These are phyloP conservation scores for Orchesellides sinensis DNA, from an alignment of 2,888 invertebrate genomes.

Conservation along the genomic window DNA sequence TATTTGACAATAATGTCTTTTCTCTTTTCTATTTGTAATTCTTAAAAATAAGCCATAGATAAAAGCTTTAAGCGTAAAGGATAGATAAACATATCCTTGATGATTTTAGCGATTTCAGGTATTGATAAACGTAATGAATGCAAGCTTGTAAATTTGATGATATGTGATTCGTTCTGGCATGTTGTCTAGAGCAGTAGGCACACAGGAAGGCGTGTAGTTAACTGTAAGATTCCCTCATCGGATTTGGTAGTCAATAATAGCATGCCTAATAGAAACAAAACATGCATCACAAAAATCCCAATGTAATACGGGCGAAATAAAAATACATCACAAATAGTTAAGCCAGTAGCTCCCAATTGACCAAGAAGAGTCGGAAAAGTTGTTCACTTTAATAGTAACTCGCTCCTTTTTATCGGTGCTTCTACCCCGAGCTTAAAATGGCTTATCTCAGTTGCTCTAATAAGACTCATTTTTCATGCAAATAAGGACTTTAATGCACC, in stretches of 20 bases:
- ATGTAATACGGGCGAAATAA: neutral
- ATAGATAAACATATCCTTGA: neutral
- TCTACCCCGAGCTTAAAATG: conserved; percentile 22
- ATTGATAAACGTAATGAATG: neutral
- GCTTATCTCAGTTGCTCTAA: conserved; percentile 46
- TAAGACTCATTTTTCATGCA: conserved; percentile 57
- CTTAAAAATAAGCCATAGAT: neutral
- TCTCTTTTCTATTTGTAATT: too few relatives aligned
- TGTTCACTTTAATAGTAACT: conserved; percentile 11
- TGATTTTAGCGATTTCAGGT: neutral
- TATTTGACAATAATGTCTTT: conserved; percentile 7
- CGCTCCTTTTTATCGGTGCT: conserved; percentile 23
- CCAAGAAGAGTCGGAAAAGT: neutral
- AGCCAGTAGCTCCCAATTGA: neutral
- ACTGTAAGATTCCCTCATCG: conserved; percentile 8
- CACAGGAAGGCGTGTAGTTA: neutral
- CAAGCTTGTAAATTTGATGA: neutral
- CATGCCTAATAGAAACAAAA: conserved; percentile 7
- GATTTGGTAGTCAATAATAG: conserved; percentile 27
- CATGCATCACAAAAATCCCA: neutral
- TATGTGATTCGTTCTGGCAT: neutral
- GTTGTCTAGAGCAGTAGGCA: too few relatives aligned
- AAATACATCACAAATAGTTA: neutral
- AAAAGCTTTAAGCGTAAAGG: too few relatives aligned
- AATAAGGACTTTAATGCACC: conserved; percentile 51